These are phyloP conservation scores for Pocillopora verrucosa DNA, from an alignment of 64 coral and sea anemone species.

Conservation along the genomic window DNA sequence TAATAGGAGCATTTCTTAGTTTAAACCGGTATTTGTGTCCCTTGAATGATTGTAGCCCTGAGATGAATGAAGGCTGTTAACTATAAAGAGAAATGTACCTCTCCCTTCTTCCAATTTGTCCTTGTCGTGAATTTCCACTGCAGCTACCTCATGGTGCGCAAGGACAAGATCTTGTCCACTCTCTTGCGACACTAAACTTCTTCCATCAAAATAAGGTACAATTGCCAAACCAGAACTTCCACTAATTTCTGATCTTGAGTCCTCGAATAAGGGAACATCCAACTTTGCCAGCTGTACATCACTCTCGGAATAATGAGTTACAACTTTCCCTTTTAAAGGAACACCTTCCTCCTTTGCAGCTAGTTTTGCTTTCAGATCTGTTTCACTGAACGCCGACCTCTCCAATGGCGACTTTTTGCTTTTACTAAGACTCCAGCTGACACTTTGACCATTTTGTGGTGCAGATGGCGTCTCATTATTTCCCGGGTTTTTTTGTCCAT, in stretches of 20 bases:
- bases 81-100: constrained; percentile 12
- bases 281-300: constrained; percentile 2
- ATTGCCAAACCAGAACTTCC: constrained; percentile 63
- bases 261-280: not conserved
- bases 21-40: too few species aligned
- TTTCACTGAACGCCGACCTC: constrained; percentile 30
- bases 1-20: too few species aligned
- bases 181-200: constrained; percentile 28
- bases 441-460: not conserved
- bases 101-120: constrained; percentile 22
- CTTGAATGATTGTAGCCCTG: too few species aligned
- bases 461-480: not conserved
- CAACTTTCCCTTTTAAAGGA: not conserved
- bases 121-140: not conserved
- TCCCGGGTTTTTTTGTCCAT: not conserved
- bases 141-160: constrained; percentile 6
- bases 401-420: not conserved
- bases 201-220: constrained; percentile 24
- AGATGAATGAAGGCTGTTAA: too few species aligned
- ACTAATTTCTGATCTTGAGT: constrained; percentile 46
- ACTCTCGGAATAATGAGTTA: constrained; percentile 26
- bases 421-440: not conserved
- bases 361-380: constrained; percentile 9
- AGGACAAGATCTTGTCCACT: constrained; percentile 45
- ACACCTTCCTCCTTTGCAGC: not conserved